Percentiles rank a stretch among this genome's conserved stretches.
Evolutionary conservation across 64 coral and sea anemone species (phyloP).

Genomic region (Astreopora myriophthalma): DNA sequence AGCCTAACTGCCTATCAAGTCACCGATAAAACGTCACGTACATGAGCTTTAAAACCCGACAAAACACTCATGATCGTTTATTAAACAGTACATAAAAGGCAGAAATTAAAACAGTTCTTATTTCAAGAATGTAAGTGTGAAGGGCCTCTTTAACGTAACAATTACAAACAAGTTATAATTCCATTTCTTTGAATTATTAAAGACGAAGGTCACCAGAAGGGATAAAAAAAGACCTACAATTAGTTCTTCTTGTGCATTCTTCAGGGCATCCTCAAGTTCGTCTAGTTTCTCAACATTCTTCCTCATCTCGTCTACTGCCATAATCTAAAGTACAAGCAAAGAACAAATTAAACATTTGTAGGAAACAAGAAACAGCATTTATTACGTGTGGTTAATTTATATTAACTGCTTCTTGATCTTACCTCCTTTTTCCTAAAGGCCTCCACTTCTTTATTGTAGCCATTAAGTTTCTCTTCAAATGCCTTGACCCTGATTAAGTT

Average conservation of each 20-base stretch:
- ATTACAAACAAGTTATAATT: too few species aligned
- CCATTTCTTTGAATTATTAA: too few species aligned
- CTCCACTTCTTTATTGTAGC: slow-evolving; percentile 98
- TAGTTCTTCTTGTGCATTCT: slow-evolving; percentile 77
- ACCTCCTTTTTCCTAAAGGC: slow-evolving; percentile 98
- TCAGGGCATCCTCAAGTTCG: slow-evolving; percentile 85
- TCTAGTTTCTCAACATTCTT: slow-evolving; percentile 99
- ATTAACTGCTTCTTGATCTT: background rate
- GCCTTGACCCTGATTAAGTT: slow-evolving; percentile 70
- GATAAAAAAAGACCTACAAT: slow-evolving; percentile 54
- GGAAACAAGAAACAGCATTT: background rate
- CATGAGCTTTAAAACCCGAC: too few species aligned
- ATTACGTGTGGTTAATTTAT: background rate
- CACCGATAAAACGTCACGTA: too few species aligned
- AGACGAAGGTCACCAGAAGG: too few species aligned
- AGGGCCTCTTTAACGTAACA: too few species aligned
- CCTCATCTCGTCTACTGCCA: slow-evolving; percentile 98
- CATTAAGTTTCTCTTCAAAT: slow-evolving; percentile 94
- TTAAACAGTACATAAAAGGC: too few species aligned
- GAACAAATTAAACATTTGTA: background rate
- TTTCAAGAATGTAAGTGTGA: too few species aligned
- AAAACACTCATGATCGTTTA: too few species aligned
- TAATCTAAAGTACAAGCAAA: slow-evolving; percentile 73
- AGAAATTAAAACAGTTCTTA: too few species aligned
- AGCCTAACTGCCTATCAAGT: too few species aligned